Percentiles rank a stretch among this genome's conserved stretches.
Conservation (phyloP, 1,140 invertebrate genomes). For the Hermetia illucens region DNA sequence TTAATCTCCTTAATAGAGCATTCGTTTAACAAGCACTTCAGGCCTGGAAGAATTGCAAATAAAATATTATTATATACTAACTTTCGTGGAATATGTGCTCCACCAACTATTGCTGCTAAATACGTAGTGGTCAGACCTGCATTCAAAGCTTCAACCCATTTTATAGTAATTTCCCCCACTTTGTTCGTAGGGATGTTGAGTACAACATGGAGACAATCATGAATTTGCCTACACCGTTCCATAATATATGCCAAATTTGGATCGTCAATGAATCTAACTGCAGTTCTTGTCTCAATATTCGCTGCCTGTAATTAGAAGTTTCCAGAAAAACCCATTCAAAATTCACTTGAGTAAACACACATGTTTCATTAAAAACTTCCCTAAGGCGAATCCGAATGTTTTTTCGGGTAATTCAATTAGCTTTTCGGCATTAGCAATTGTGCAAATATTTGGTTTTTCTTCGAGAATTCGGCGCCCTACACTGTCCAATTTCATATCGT, state of each 20-base stretch:
- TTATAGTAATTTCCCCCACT: background rate
- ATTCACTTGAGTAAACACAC: no score
- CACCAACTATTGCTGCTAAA: no score
- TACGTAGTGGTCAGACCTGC: no score
- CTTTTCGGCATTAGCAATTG: slow-evolving; percentile 51
- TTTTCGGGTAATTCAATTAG: slow-evolving; percentile 53
- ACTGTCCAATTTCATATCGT: slow-evolving; percentile 32
- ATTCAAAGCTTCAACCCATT: background rate
- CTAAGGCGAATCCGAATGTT: slow-evolving; percentile 72
- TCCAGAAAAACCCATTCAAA: no score
- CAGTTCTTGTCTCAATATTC: background rate
- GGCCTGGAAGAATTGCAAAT: no score
- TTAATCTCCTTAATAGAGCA: no score
- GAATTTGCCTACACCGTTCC: background rate
- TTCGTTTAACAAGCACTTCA: no score
- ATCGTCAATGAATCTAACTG: background rate
- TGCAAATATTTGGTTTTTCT: slow-evolving; percentile 66
- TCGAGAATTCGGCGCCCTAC: slow-evolving; percentile 55
- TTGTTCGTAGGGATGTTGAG: background rate
- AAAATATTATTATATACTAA: no score
- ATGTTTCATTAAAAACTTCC: slow-evolving; percentile 61
- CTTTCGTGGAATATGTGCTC: no score
- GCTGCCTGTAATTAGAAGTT: no score
- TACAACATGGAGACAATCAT: background rate
- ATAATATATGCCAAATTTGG: background rate